Evolutionary conservation across 2,797 vertebrate species (phyloP), one percentile per base, ranked within the genome.

Genomic region (Scolopax rusticola): DNA sequence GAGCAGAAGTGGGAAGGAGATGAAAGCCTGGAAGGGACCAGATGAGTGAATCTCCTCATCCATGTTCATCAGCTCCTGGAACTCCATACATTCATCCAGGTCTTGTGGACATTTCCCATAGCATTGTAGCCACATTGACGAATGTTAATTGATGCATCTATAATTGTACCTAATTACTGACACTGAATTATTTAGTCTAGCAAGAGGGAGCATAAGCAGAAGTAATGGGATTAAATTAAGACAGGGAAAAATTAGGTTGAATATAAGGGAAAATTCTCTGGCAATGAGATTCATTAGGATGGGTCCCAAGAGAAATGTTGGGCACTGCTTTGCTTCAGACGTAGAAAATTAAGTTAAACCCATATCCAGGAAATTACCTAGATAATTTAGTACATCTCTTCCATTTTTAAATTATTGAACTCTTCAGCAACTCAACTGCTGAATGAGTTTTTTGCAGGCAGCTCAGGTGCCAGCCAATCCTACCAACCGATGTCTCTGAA

Each of bases 211-310:
- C 69, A 41, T 89, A 89, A 93, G 92, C 95, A 96, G 96, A 96
- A 95, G 94, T 95, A 95, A 97, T 93, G 94, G 91, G 92, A 96
- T 96, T 96, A 96, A 96, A 95, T 94, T 73, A 93, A 96, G 91
- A 88, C 79, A 61, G 89, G 91, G 89, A 93, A 93, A 94, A 97
- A 94, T 88, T 90, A 93, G 87, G 87, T 74, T 69, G 94, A 91
- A 83, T 94, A 84, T 85, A 80, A 54, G 89, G 94, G 87, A 85
- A 94, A 95, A 81, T 40, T 89, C 79, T 23, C 89, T 32, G 76
- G 94, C 91, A 79, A 81, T 48, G 57, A 96, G 92, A 91, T 93
- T 96, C 94, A 88, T 94, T 93, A 97, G 76, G 87, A 87, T 73
- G 79, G 80, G 41, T 92, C 96, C 82, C 91, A 78, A 85, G 89